phyloP scores from a whole-genome alignment of 1,140 invertebrate genomes.

The Atta colombica region DNA sequence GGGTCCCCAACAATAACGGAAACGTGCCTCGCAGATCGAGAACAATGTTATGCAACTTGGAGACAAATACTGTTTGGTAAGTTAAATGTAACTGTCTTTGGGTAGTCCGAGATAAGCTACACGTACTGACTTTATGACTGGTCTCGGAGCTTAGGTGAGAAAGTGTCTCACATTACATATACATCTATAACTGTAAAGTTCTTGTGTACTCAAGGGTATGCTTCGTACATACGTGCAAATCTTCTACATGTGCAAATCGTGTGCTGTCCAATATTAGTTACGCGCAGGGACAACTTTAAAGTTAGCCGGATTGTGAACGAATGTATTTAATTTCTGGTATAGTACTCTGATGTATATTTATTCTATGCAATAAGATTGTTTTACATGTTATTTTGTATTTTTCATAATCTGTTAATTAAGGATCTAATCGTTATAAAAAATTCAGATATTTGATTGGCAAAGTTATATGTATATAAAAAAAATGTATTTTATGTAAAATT shows the following conservation, averaged over 20 bases:
- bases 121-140: conserved; percentile 25
- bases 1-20: conserved; percentile 23
- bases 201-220: conserved; percentile 18
- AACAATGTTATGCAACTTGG: conserved; percentile 37
- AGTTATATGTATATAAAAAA: not conserved
- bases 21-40: conserved; percentile 20
- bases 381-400: not conserved
- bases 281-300: not conserved
- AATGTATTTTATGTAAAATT: not conserved
- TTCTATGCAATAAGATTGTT: not conserved
- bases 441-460: not conserved
- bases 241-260: conserved; percentile 10
- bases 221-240: not conserved
- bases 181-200: conserved; percentile 23
- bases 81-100: conserved; percentile 49
- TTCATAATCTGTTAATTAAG: not conserved
- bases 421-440: not conserved
- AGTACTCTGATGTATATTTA: not conserved
- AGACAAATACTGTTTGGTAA: conserved; percentile 44
- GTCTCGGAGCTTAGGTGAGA: conserved; percentile 9
- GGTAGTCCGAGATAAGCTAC: conserved; percentile 32
- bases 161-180: conserved; percentile 21
- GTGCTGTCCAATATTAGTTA: conserved; percentile 26
- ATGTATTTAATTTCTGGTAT: conserved; percentile 12
- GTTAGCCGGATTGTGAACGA: not conserved